Evolutionary conservation across 2,113 vertebrate genomes (phyloP).

Genomic region (Paramisgurnus dabryanus): DNA sequence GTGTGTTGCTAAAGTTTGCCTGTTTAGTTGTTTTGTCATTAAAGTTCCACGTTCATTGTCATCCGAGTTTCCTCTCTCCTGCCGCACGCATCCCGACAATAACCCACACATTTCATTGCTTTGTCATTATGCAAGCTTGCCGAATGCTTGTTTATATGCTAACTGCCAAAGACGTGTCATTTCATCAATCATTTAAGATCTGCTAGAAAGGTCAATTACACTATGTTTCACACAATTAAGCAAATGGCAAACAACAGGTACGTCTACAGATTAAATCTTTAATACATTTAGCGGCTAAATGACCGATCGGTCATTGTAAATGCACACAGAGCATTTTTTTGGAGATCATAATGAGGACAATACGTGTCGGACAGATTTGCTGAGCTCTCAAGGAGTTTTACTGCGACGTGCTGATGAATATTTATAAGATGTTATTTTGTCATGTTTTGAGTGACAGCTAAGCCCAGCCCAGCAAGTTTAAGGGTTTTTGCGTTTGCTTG

Average conservation of each 20-base stretch:
- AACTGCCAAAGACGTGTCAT: neutral
- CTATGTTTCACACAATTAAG: constrained; percentile 11
- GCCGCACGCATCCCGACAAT: too few relatives aligned
- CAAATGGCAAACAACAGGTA: neutral
- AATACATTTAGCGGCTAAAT: neutral
- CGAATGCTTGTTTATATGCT: neutral
- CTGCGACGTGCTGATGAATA: neutral
- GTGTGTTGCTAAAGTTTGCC: too few relatives aligned
- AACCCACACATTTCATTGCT: neutral
- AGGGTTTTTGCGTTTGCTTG: constrained; percentile 3
- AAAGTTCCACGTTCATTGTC: too few relatives aligned
- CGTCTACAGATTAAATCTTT: neutral
- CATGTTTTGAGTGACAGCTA: constrained; percentile 37
- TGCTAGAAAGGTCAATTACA: constrained; percentile 17
- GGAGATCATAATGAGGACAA: neutral
- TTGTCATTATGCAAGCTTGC: neutral
- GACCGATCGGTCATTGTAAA: neutral
- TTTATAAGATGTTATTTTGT: constrained; percentile 25
- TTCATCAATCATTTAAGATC: constrained; percentile 25
- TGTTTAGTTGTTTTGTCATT: too few relatives aligned
- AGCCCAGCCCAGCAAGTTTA: constrained; percentile 25
- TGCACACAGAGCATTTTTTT: neutral
- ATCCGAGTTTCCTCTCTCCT: too few relatives aligned
- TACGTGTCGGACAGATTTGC: neutral
- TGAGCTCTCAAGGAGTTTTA: constrained; percentile 4